phyloP scores from a whole-genome alignment of 2,888 invertebrate species.

The Autographa gamma region DNA sequence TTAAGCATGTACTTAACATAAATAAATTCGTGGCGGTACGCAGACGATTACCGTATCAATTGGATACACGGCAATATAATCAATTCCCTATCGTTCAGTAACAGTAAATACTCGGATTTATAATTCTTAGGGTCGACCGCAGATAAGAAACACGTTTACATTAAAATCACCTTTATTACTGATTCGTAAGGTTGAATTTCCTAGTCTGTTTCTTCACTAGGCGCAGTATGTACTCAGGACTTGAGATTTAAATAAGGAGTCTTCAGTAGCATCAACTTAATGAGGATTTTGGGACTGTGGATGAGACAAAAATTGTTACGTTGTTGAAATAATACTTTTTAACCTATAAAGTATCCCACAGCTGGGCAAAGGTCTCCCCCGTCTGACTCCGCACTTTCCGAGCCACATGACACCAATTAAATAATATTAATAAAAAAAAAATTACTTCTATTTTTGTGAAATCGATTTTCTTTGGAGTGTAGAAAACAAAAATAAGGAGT shows the following conservation, averaged over 20 bases:
- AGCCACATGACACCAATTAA: too few species aligned
- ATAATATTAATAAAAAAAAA: too few species aligned
- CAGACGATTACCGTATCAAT: conserved; percentile 32
- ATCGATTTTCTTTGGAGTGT: too few species aligned
- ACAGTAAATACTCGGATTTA: conserved; percentile 41
- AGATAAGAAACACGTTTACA: neutral
- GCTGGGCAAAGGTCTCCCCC: too few species aligned
- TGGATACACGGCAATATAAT: conserved; percentile 27
- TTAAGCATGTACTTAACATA: conserved; percentile 32
- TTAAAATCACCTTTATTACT: neutral
- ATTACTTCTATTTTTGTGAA: neutral
- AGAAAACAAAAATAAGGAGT: too few species aligned
- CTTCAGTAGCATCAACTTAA: neutral
- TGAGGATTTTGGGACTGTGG: neutral
- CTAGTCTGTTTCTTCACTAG: neutral
- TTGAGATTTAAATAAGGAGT: neutral
- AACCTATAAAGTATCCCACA: too few species aligned
- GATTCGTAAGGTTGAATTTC: neutral
- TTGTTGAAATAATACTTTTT: too few species aligned
- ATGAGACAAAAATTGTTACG: neutral
- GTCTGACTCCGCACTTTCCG: too few species aligned
- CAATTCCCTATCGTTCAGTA: conserved; percentile 36
- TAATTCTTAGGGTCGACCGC: conserved; percentile 16
- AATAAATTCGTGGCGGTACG: conserved; percentile 45
- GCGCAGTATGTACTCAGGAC: neutral